phyloP scores from a whole-genome alignment of 2,113 vertebrate genomes.

The Tapirus terrestris region DNA sequence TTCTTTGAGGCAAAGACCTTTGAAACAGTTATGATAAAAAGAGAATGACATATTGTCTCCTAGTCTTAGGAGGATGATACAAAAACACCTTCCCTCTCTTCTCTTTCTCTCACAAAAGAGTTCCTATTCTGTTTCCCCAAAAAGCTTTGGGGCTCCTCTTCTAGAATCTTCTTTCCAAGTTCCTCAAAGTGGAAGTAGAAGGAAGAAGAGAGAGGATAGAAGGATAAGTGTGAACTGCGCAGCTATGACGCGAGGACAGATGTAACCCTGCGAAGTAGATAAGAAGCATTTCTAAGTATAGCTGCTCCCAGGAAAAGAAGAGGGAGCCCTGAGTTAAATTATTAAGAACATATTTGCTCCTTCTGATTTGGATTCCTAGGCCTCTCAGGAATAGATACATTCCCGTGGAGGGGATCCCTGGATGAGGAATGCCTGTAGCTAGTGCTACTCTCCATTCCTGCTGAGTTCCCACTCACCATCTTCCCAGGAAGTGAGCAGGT shows the following conservation, averaged over 20 bases:
- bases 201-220: no score
- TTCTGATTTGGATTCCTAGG: neutral
- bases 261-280: neutral
- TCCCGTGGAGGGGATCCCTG: neutral
- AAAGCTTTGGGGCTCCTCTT: neutral
- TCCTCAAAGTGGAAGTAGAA: neutral
- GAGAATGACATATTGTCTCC: neutral
- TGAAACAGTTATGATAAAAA: neutral
- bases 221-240: neutral
- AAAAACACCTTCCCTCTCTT: neutral
- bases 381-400: neutral
- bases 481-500: neutral
- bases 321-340: neutral
- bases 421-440: neutral
- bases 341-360: neutral
- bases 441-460: neutral
- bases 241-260: neutral
- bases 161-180: neutral
- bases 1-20: neutral
- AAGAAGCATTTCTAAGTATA: neutral
- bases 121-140: neutral
- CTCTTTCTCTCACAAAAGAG: neutral
- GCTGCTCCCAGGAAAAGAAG: neutral
- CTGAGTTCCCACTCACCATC: neutral
- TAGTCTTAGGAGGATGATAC: neutral